These are phyloP conservation scores for Drosophila chauvacae DNA, from an alignment of 1,140 invertebrate genomes.

Conservation along the genomic window DNA sequence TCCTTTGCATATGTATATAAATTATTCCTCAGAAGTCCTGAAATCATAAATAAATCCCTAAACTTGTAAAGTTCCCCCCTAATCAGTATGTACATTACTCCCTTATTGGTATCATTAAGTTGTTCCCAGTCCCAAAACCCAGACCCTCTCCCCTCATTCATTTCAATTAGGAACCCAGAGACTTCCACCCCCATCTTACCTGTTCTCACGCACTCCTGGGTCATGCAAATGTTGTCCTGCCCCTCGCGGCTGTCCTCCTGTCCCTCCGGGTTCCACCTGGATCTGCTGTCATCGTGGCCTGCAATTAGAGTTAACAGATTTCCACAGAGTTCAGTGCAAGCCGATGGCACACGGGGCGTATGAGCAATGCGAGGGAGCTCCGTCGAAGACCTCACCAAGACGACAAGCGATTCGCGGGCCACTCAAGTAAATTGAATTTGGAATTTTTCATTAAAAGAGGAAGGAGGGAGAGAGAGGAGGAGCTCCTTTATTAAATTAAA, in stretches of 20 bases:
- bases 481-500: slow-evolving; percentile 52
- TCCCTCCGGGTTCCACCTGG: slow-evolving; percentile 24
- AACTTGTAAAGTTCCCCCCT: too few relatives aligned
- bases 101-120: slow-evolving; percentile 8
- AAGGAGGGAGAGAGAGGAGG: neutral
- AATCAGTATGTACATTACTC: neutral
- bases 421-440: slow-evolving; percentile 76
- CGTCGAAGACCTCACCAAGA: slow-evolving; percentile 19
- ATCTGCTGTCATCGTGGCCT: slow-evolving; percentile 52
- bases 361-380: slow-evolving; percentile 14
- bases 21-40: neutral
- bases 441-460: slow-evolving; percentile 61
- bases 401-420: slow-evolving; percentile 43
- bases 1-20: too few relatives aligned
- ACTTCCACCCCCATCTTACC: slow-evolving; percentile 84
- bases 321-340: slow-evolving; percentile 1
- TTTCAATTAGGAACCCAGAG: neutral
- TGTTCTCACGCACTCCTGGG: slow-evolving; percentile 90
- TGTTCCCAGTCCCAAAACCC: neutral
- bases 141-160: neutral
- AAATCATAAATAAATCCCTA: neutral
- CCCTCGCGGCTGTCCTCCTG: slow-evolving; percentile 8
- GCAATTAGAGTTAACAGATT: slow-evolving; percentile 56
- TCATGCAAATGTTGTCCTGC: slow-evolving; percentile 86
- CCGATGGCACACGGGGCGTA: slow-evolving; percentile 13